Evolutionary conservation across 2,888 invertebrate genomes (phyloP), one percentile per base, ranked within the genome.

Genomic region (Amaurobius ferox): DNA sequence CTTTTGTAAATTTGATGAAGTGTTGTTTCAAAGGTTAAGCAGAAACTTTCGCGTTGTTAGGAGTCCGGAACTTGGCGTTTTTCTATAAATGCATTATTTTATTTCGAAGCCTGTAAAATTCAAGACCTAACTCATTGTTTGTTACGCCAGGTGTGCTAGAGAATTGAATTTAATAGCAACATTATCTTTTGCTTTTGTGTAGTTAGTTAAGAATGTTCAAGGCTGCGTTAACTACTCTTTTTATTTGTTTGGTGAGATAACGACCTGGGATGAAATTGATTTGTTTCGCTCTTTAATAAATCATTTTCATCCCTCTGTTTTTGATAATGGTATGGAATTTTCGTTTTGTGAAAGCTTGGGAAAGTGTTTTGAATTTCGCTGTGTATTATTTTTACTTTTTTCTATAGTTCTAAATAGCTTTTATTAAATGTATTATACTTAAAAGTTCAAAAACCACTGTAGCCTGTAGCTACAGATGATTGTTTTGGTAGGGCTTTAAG

Each of bases 1-100:
- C 83, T 76, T 76, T 83, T 83, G 83, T 76, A 19, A 29, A 19
- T 39, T 26, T 28, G 5, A 44, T 16, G 66, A 66, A 62, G 44
- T 44, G 44, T 80, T 80, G 62, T 70, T 70, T 64, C 9, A n/a
- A n/a, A 26, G 5, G 26, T 55, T 61, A 28, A 7, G 61, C 61
- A 9, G 26, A 26, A 28, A 61, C 28, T 61, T 61, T 61, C 5
- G n/a, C 7, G 44, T 5, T 44, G 44, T 44, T 44, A 11, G 5
- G 61, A 26, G 26, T 11, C 26, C 61, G 61, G 5, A 61, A 13
- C 61, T 1, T 2, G 16, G 2, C 16, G 44, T 44, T 11, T 44
- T 44, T 44, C n/a, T n/a, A n/a, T 2, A 44, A 44, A 44, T 13
- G 2, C 44, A 11, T 11, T 23, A 23, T 61, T 61, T 61, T 61